Percentiles rank a stretch among this genome's conserved stretches.
These are phyloP conservation scores for Mongoloraphidia duomilia DNA, from an alignment of 2,888 invertebrate genomes.

Conservation along the genomic window DNA sequence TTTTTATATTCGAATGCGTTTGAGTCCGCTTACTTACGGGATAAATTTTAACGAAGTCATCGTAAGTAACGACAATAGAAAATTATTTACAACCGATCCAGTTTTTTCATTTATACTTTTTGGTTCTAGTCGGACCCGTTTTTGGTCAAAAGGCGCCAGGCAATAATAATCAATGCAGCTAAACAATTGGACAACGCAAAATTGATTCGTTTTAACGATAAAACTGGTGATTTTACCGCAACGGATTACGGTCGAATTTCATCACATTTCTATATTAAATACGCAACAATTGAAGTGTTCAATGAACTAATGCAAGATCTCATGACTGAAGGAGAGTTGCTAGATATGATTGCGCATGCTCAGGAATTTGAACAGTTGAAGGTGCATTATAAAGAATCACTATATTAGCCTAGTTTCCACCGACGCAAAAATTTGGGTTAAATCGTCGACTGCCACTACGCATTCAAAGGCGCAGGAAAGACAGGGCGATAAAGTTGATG, in stretches of 20 bases:
- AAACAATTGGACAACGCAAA: conserved; percentile 76
- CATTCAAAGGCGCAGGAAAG: too few relatives aligned
- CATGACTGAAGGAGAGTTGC: conserved; percentile 74
- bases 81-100: neutral
- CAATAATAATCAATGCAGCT: conserved; percentile 67
- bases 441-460: too few relatives aligned
- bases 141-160: conserved; percentile 60
- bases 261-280: conserved; percentile 94
- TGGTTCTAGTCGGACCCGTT: conserved; percentile 53
- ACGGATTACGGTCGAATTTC: conserved; percentile 92
- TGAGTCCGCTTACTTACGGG: conserved; percentile 75
- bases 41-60: conserved; percentile 42
- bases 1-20: conserved; percentile 82
- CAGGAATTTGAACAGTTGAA: conserved; percentile 94
- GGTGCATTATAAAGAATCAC: conserved; percentile 29
- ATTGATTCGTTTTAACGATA: conserved; percentile 84
- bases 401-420: conserved; percentile 3
- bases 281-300: conserved; percentile 86
- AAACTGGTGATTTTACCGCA: conserved; percentile 64
- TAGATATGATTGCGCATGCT: conserved; percentile 83
- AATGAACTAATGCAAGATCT: conserved; percentile 66
- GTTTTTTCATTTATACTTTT: conserved; percentile 2
- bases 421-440: too few relatives aligned
- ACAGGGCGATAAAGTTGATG: too few relatives aligned
- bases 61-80: conserved; percentile 27